Conservation (phyloP, 2,113 vertebrate genomes). For the Todiramphus saurophagus region DNA sequence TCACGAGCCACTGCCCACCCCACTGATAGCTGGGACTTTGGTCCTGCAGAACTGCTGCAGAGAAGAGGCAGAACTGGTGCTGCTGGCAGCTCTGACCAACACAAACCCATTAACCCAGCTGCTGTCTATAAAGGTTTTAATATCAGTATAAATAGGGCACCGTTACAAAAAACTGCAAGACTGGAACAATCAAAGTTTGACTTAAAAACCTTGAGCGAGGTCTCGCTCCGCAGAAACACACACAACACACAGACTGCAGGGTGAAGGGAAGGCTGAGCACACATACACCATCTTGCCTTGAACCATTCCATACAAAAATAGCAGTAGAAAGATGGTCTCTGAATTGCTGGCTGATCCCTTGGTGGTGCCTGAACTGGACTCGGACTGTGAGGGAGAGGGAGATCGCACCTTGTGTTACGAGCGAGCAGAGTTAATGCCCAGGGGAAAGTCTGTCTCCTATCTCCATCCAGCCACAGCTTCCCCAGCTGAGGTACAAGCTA, state of each 20-base stretch:
- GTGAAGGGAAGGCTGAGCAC: conserved; percentile 40
- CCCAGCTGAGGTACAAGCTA: conserved; percentile 52
- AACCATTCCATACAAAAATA: conserved; percentile 62
- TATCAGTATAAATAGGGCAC: conserved; percentile 84
- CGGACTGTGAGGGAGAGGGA: neutral
- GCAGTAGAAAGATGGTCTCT: conserved; percentile 58
- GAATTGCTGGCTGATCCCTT: conserved; percentile 49
- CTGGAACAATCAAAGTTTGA: conserved; percentile 58
- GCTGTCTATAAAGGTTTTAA: conserved; percentile 80
- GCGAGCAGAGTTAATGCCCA: conserved; percentile 46
- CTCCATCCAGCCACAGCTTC: conserved; percentile 20
- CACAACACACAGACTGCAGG: conserved; percentile 21
- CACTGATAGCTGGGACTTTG: neutral
- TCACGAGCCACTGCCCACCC: neutral
- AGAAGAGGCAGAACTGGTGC: neutral
- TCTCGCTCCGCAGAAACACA: conserved; percentile 46
- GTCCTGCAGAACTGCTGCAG: neutral
- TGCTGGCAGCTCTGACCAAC: neutral
- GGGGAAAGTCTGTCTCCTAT: neutral
- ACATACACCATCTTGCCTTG: conserved; percentile 27
- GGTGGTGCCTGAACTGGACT: conserved; percentile 1
- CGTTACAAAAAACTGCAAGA: conserved; percentile 77
- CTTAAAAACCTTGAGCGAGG: conserved; percentile 19
- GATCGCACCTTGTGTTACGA: neutral
- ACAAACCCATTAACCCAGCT: neutral